These are phyloP conservation scores for Morpho deidamia DNA, from an alignment of 2,888 invertebrate genomes.

Conservation along the genomic window DNA sequence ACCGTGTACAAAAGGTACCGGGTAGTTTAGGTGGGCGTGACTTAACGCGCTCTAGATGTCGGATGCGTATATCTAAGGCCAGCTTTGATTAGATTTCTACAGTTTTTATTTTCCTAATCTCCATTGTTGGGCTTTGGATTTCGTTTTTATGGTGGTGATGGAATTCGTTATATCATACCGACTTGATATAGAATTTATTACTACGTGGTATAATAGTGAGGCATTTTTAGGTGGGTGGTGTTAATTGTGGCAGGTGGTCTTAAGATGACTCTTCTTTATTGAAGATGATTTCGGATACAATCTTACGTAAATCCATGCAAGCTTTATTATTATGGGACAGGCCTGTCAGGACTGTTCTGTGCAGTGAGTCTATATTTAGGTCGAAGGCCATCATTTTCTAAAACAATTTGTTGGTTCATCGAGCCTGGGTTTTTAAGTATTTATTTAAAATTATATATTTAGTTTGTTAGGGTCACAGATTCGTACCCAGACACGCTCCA, in stretches of 20 bases:
- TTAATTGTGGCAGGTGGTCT: slow-evolving; percentile 3
- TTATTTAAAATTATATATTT: no score
- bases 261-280: no score
- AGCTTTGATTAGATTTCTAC: slow-evolving; percentile 66
- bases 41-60: slow-evolving; percentile 37
- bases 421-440: no score
- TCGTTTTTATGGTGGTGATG: slow-evolving; percentile 32
- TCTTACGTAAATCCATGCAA: background rate
- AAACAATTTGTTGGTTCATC: no score
- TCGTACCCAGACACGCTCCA: no score
- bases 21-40: slow-evolving; percentile 39
- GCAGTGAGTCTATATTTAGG: no score
- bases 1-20: slow-evolving; percentile 11
- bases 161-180: slow-evolving; percentile 30
- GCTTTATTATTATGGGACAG: background rate
- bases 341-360: no score
- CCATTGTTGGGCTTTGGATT: slow-evolving; percentile 37
- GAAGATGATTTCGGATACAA: background rate
- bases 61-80: slow-evolving; percentile 54
- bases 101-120: slow-evolving; percentile 59
- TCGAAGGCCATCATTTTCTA: no score
- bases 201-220: slow-evolving; percentile 2
- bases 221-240: background rate
- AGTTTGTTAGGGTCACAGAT: no score
- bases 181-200: slow-evolving; percentile 30